Evolutionary conservation across 2,797 vertebrate species (phyloP).

Genomic region (Gymnothorax reevesii): DNA sequence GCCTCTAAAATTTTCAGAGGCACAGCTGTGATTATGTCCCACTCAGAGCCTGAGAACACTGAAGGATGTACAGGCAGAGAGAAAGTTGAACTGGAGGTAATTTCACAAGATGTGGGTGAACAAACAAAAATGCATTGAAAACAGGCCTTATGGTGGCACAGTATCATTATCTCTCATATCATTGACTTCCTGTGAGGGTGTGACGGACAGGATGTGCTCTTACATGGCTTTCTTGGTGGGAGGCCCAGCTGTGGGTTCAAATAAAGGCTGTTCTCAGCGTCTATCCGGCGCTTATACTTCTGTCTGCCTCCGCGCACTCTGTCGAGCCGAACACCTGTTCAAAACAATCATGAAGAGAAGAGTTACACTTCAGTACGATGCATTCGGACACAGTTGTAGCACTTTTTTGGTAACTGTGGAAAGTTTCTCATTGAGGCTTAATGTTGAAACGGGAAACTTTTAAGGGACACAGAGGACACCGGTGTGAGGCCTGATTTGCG

Average conservation of each 20-base stretch:
- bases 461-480: background rate
- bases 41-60: conserved; percentile 19
- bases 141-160: background rate
- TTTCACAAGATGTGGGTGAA: background rate
- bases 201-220: conserved; percentile 62
- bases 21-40: conserved; percentile 34
- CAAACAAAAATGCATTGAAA: background rate
- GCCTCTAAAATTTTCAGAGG: conserved; percentile 18
- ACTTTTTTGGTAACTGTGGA: background rate
- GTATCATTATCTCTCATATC: background rate
- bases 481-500: conserved; percentile 7
- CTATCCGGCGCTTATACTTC: conserved; percentile 99
- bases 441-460: conserved; percentile 3
- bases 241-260: conserved; percentile 97
- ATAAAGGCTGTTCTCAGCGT: conserved; percentile 98
- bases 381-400: conserved; percentile 12
- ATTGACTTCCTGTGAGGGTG: background rate
- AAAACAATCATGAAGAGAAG: conserved; percentile 44
- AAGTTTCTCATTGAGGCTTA: background rate
- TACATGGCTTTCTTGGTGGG: conserved; percentile 99
- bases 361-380: conserved; percentile 29
- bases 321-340: conserved; percentile 92
- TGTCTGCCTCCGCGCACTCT: conserved; percentile 97
- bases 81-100: too few species aligned
- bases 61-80: background rate